Evolutionary conservation across 2,888 invertebrate species (phyloP).

Genomic region (Lasioglossum calceatum): DNA sequence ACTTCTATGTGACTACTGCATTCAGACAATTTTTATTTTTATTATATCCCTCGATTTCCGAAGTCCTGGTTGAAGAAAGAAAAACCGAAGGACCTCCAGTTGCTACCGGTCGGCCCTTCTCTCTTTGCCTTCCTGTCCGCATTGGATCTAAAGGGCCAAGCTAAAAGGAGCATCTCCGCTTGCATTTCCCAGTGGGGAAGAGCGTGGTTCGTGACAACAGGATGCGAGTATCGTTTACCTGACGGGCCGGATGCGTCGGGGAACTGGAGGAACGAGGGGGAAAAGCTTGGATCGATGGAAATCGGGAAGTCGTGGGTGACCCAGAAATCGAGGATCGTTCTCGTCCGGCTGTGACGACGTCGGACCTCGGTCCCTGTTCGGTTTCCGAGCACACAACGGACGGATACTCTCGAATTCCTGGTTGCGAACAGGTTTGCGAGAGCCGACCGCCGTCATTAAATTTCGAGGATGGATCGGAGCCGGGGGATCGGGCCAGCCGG

Average conservation of each 20-base stretch:
- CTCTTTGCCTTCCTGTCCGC: conserved; percentile 5
- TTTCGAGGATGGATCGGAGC: neutral
- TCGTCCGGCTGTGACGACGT: neutral
- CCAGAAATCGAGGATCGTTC: neutral
- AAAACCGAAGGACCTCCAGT: conserved; percentile 12
- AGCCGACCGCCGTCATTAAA: conserved; percentile 4
- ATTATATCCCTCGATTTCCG: neutral
- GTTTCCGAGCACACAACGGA: neutral
- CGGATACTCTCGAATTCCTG: neutral
- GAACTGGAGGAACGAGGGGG: neutral
- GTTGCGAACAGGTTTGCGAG: neutral
- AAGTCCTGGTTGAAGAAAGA: neutral
- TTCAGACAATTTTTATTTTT: no score
- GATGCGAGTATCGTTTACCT: conserved; percentile 41
- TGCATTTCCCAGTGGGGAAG: conserved; percentile 33
- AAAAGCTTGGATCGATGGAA: neutral
- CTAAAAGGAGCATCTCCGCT: conserved; percentile 14
- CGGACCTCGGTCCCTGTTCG: neutral
- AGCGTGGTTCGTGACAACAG: conserved; percentile 23
- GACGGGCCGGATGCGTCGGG: conserved; percentile 32
- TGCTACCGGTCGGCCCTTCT: conserved; percentile 48
- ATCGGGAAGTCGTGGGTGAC: conserved; percentile 15
- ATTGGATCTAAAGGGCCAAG: conserved; percentile 13
- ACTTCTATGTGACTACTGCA: no score
- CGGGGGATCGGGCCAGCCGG: neutral